phyloP scores from a whole-genome alignment of 2,888 invertebrate species.

The Teleiodes luculella region DNA sequence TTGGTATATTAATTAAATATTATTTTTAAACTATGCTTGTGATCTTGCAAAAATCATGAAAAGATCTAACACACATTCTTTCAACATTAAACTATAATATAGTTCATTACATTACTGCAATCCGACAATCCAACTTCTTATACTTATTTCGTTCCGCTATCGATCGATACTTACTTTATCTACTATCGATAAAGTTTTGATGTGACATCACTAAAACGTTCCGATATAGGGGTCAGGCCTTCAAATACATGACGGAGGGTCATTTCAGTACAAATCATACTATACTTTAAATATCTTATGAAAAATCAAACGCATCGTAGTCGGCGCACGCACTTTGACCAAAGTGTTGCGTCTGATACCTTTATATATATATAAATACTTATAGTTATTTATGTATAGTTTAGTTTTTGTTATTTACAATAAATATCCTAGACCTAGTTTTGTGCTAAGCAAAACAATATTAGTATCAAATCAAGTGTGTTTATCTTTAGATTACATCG shows the following conservation, averaged over 20 bases:
- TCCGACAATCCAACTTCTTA: too few species aligned
- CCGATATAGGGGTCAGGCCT: conserved; percentile 72
- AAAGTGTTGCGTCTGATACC: conserved; percentile 29
- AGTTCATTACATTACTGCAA: too few species aligned
- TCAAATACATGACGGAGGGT: conserved; percentile 58
- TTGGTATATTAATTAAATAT: too few species aligned
- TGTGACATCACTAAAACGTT: conserved; percentile 39
- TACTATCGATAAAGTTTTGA: conserved; percentile 24
- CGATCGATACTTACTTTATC: too few species aligned
- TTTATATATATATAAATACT: conserved; percentile 18
- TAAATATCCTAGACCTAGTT: conserved; percentile 42
- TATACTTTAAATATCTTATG: conserved; percentile 69
- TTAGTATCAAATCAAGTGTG: conserved; percentile 29
- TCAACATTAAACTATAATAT: too few species aligned
- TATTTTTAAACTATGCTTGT: too few species aligned
- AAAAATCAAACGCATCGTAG: conserved; percentile 54
- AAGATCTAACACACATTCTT: too few species aligned
- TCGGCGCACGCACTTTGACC: conserved; percentile 50
- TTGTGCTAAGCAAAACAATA: conserved; percentile 30
- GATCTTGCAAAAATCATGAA: too few species aligned
- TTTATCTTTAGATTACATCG: conserved; percentile 33
- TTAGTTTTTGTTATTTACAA: conserved; percentile 22
- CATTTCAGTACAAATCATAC: conserved; percentile 67
- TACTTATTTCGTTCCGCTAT: too few species aligned
- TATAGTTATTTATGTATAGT: conserved; percentile 19